phyloP scores from a whole-genome alignment of 1,140 invertebrate genomes.

The Saccostrea echinata region DNA sequence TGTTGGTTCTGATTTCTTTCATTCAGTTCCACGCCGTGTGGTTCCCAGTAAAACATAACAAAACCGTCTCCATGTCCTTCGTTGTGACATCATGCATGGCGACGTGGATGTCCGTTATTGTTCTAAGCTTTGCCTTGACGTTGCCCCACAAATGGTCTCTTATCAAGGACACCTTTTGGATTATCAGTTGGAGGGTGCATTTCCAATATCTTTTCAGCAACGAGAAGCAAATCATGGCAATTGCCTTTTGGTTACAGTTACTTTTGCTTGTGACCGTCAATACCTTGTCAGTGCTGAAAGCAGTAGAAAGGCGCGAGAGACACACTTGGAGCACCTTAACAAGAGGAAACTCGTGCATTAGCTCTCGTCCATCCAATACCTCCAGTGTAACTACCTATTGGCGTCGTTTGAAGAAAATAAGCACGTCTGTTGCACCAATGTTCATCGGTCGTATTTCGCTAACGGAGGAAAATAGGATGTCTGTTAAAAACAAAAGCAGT shows the following conservation, averaged over 20 bases:
- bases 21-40: constrained; percentile 23
- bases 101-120: constrained; percentile 7
- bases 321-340: neutral
- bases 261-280: constrained; percentile 6
- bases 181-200: neutral
- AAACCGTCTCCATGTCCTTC: neutral
- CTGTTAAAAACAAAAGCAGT: constrained; percentile 17
- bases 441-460: constrained; percentile 1
- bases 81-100: constrained; percentile 21
- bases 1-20: constrained; percentile 4
- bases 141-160: constrained; percentile 1
- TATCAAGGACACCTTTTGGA: constrained; percentile 18
- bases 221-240: constrained; percentile 13
- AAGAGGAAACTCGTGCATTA: neutral
- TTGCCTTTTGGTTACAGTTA: constrained; percentile 12
- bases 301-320: neutral
- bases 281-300: neutral
- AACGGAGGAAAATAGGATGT: constrained; percentile 7
- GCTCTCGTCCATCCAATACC: neutral
- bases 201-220: constrained; percentile 19
- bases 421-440: neutral
- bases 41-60: constrained; percentile 19
- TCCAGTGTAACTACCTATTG: neutral
- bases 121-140: constrained; percentile 19
- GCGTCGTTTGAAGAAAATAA: constrained; percentile 20